phyloP scores from a whole-genome alignment of 1,140 invertebrate species.

The Cotesia typhae region DNA sequence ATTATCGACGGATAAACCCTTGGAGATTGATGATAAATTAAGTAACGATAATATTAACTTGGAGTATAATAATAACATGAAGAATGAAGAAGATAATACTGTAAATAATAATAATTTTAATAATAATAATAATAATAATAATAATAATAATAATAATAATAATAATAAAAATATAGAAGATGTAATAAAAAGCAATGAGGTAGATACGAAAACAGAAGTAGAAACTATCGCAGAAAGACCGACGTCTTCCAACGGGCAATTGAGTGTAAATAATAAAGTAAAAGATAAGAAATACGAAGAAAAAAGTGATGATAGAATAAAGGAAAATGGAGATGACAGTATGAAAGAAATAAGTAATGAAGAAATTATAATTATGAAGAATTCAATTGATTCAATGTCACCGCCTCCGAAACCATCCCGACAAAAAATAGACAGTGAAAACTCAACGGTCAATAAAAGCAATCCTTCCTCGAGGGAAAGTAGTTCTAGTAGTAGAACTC shows the following conservation, averaged over 20 bases:
- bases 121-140: constrained; percentile 8
- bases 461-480: neutral
- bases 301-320: constrained; percentile 16
- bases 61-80: neutral
- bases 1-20: neutral
- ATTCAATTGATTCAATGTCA: constrained; percentile 27
- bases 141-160: constrained; percentile 3
- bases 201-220: neutral
- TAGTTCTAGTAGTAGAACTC: too few relatives aligned
- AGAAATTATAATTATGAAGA: constrained; percentile 30
- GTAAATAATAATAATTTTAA: constrained; percentile 1
- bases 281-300: neutral
- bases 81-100: constrained; percentile 11
- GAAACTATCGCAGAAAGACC: constrained; percentile 25
- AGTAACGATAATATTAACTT: neutral
- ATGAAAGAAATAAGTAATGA: constrained; percentile 1
- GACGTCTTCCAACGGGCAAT: constrained; percentile 31
- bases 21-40: too few relatives aligned
- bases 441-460: constrained; percentile 6
- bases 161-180: constrained; percentile 15
- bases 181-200: neutral
- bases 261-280: constrained; percentile 4
- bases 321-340: neutral
- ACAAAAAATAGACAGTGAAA: constrained; percentile 44
- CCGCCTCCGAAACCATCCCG: constrained; percentile 51